Base-by-base conservation (phyloP, 2,888 invertebrate species). In the Aradus depressus region DNA sequence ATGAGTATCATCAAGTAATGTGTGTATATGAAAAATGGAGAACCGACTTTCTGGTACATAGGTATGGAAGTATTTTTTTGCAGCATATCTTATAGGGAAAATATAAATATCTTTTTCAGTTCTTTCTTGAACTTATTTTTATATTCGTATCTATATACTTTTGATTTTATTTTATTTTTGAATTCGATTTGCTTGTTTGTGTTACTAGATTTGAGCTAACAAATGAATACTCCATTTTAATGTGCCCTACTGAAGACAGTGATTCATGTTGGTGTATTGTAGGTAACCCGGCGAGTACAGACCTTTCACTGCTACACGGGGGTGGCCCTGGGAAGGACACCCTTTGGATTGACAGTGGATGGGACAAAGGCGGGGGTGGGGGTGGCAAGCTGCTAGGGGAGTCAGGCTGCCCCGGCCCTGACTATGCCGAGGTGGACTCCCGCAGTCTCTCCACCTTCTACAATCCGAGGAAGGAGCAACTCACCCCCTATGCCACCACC, bases 401-500 rank as follows among this genome's bases (percentile, higher is more conserved):
- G n/a, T 50, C 26, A 8, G 53, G 39, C 12, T 56, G 57, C 32
- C 54, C 52, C n/a, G 54, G 51, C 5, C 50, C 54, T n/a, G 59
- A 59, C 38, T 59, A 59, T 32, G 58, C 59, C 10, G 59, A 59
- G 50, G 57, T 55, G 19, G 75, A 76, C 62, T 74, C 75, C 4
- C 68, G 75, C 45, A 56, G 57, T 31, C 53, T 57, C n/a, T 53
- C 58, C 3, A 59, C 59, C 3, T 60, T 59, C 43, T 58, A 58
- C 51, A 58, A 55, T 28, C 53, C 59, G 4, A 39, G 52, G 10
- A 59, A 59, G 38, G 56, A 58, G 10, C 76, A 76, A 65, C 77
- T 78, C 8, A 77, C 79, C 53, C 80, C 84, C 2, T 84, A 84
- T 60, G 84, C 84, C 3, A 83, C 84, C 1, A 82, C 83, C 50